Base-by-base conservation (phyloP, 2,797 vertebrate genomes). In the Characodon lateralis region DNA sequence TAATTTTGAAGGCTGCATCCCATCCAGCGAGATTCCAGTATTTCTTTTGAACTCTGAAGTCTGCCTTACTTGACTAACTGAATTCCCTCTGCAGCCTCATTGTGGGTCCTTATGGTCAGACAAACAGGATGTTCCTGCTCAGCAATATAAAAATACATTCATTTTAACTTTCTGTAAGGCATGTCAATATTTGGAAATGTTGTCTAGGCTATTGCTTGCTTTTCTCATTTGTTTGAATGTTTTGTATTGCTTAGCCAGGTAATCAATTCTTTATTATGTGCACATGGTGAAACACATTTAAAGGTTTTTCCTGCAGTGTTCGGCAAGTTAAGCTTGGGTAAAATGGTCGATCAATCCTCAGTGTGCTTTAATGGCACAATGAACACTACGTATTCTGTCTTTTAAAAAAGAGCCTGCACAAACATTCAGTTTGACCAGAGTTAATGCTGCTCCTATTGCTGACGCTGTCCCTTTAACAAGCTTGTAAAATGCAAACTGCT, bases 401-500 rank as follows among this genome's bases (percentile, higher is more conserved):
- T 83, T 83, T 89, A 85, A 61, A 84, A 82, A 65, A 75, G 56
- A 79, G 69, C 72, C 53, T 59, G 71, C 72, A 80, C 78, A 87
- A 82, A 87, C 79, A 85, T 73, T 74, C 28, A 65, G 5, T 73
- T 16, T 18, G 26, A 56, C 69, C 61, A 71, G 41, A 61, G 79
- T 55, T 56, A 0, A 18, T 78, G 56, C 66, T 50, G 51, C 46
- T 73, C 71, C 81, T 76, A 68, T 77, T 76, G 80, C 72, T 46
- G 48, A 69, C 66, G 43, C 41, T 48, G 43, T 51, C 55, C 50
- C 59, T 74, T 77, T 74, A 81, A 58, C 9, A 59, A 43, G 55
- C 81, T 50, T 77, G n/a, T 87, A 88, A 92, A 89, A 90, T 84
- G 83, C 83, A 88, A 88, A 88, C 65, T 8, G 50, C 71, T 71